Evolutionary conservation across 2,888 invertebrate species (phyloP), one percentile per base, ranked within the genome.

Genomic region (Dryobota labecula): DNA sequence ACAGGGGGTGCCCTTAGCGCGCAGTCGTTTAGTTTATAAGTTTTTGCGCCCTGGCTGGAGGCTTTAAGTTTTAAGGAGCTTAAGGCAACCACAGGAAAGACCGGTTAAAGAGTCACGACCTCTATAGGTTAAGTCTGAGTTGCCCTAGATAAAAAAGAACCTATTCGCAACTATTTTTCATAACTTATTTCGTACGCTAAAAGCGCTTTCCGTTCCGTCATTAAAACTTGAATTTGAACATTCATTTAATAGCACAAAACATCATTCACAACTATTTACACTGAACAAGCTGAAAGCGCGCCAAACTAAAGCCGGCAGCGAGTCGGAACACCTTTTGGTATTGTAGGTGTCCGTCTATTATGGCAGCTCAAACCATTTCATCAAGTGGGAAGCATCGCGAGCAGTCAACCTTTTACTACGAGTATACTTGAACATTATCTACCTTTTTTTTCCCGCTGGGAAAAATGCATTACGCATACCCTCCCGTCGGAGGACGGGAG

Each of bases 291-390:
- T 75, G 24, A 66, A 76, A 56, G 66, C 33, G 20, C 60, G 41
- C 47, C 58, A 69, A 76, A 69, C 58, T 76, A 76, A 60, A 68
- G 57, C 38, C 30, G 49, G 36, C 49, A 56, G 20, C 43, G 43
- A 73, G 43, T 51, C 56, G 49, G 30, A 56, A 79, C 36, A 43
- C 47, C 73, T 80, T 47, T 54, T 72, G 33, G n/a, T 54, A 36
- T 54, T 73, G 61, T 54, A 43, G 61, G 41, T 49, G 24, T 60
- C 54, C 36, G 57, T 43, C 62, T 73, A 30, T 49, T 43, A 24
- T 51, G 43, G 18, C 49, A 15, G 54, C 54, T 38, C 8, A 33
- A 60, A 79, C 47, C 27, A 58, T 18, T 71, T 47, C 13, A 41
- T 43, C n/a, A 49, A 18, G 24, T 51, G 36, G 47, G 15, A 41